Conservation (phyloP, 2,888 invertebrate species). For the Drosophila algonquin region DNA sequence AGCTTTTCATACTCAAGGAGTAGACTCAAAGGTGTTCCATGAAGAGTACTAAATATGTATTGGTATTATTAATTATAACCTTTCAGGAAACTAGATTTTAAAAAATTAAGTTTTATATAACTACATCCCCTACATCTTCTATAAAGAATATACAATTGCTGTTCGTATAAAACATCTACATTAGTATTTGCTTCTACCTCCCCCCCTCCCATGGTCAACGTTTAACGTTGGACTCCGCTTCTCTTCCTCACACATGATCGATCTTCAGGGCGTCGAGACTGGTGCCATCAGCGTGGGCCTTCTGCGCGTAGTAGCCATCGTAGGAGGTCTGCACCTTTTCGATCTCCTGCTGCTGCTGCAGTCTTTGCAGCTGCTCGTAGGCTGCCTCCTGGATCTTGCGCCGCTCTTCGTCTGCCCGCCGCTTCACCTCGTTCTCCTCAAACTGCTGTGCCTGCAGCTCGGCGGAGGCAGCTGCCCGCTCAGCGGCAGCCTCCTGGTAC, state of each 20-base stretch:
- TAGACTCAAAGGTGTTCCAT: constrained; percentile 2
- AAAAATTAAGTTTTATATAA: neutral
- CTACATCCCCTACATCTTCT: neutral
- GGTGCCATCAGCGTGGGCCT: constrained; percentile 61
- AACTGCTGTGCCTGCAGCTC: constrained; percentile 78
- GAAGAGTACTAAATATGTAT: no score
- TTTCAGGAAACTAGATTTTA: no score
- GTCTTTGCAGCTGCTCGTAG: constrained; percentile 69
- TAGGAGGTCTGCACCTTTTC: constrained; percentile 73
- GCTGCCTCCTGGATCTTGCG: constrained; percentile 79
- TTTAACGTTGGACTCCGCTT: constrained; percentile 4
- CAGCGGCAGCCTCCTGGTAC: constrained; percentile 73
- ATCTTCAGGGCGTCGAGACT: constrained; percentile 60
- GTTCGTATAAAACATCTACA: neutral
- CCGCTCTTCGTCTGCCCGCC: constrained; percentile 71
- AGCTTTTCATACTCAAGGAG: constrained; percentile 64
- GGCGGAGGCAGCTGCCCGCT: constrained; percentile 76
- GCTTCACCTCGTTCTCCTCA: constrained; percentile 77
- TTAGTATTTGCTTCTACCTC: neutral
- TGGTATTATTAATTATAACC: neutral
- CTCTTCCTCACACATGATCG: constrained; percentile 60
- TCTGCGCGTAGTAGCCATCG: constrained; percentile 73
- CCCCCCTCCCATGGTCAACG: constrained; percentile 1
- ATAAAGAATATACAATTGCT: constrained; percentile 26
- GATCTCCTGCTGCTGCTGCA: constrained; percentile 72